These are phyloP conservation scores for Ceratotherium simum DNA, from an alignment of 2,113 vertebrate genomes.

Conservation along the genomic window DNA sequence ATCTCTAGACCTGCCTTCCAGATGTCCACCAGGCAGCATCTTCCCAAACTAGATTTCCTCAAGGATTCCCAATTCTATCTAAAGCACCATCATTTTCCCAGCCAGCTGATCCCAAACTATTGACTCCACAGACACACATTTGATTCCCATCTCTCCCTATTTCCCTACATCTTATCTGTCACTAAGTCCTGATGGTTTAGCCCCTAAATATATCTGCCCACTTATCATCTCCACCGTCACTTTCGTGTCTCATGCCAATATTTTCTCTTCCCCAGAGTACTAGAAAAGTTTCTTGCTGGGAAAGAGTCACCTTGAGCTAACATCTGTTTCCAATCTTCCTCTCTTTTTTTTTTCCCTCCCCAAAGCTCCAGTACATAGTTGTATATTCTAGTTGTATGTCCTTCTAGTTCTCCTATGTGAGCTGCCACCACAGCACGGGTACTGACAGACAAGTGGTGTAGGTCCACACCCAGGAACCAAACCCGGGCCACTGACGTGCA, in stretches of 20 bases:
- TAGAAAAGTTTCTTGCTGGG: background rate
- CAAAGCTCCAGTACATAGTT: no score
- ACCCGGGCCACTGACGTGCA: no score
- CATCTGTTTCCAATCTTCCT: no score
- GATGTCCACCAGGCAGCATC: background rate
- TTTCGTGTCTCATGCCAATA: background rate
- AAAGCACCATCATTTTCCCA: background rate
- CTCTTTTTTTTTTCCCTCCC: no score
- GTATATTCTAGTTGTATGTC: no score
- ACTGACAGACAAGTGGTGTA: no score
- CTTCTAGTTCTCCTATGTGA: no score
- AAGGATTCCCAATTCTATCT: background rate
- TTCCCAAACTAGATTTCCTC: background rate
- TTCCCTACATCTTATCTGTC: background rate
- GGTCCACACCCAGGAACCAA: no score
- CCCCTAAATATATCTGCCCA: background rate
- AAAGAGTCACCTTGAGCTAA: no score
- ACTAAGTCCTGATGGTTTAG: background rate
- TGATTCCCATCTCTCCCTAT: background rate
- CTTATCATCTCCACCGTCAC: background rate
- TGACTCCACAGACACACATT: background rate
- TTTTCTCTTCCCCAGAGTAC: slow-evolving; percentile 20
- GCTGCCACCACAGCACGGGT: no score
- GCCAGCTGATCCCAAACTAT: background rate
- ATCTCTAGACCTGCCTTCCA: slow-evolving; percentile 10